Conservation (phyloP, 2,888 invertebrate genomes). For the Crocallis elinguaria region DNA sequence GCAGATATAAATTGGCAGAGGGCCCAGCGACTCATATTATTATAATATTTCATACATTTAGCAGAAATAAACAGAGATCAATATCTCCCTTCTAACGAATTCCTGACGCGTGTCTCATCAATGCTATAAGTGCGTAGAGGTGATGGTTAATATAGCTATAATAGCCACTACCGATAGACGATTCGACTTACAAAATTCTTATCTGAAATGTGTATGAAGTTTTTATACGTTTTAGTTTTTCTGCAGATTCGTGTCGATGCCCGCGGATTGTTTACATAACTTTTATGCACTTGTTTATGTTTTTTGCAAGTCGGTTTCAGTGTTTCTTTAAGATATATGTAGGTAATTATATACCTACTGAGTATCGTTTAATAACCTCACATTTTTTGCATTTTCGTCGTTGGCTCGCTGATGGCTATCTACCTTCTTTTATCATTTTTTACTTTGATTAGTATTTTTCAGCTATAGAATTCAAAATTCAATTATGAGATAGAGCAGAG, state of each 20-base stretch:
- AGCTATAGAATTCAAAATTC: too few relatives aligned
- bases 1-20: slow-evolving; percentile 65
- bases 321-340: background rate
- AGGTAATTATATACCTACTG: background rate
- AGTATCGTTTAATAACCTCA: too few relatives aligned
- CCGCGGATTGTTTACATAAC: slow-evolving; percentile 14
- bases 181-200: background rate
- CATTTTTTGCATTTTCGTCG: too few relatives aligned
- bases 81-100: slow-evolving; percentile 18
- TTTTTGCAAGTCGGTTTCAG: slow-evolving; percentile 1
- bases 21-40: slow-evolving; percentile 61
- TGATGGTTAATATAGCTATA: too few relatives aligned
- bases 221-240: background rate
- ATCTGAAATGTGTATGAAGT: background rate
- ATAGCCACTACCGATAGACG: too few relatives aligned
- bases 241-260: slow-evolving; percentile 4
- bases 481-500: too few relatives aligned
- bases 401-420: too few relatives aligned
- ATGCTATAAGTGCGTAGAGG: background rate
- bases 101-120: slow-evolving; percentile 1
- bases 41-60: slow-evolving; percentile 62
- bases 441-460: too few relatives aligned
- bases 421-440: too few relatives aligned
- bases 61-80: slow-evolving; percentile 51
- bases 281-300: slow-evolving; percentile 6